Conservation (phyloP, 2,888 invertebrate genomes). For the Fragum whitleyi region DNA sequence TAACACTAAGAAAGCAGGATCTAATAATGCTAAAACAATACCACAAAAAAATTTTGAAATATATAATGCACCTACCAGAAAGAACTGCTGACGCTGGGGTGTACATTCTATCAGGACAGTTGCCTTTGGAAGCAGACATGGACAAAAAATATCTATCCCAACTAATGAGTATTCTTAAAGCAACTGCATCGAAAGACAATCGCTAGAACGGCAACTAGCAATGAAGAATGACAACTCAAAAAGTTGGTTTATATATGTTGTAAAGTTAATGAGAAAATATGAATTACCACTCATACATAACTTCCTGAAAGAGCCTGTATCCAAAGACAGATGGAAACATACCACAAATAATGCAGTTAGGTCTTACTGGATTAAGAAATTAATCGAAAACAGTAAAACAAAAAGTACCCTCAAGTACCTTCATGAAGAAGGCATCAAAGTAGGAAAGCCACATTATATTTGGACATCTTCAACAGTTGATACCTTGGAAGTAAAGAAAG, state of each 20-base stretch:
- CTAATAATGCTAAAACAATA: not conserved
- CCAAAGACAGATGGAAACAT: too few relatives aligned
- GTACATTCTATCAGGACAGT: not conserved
- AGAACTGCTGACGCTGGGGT: not conserved
- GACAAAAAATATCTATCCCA: not conserved
- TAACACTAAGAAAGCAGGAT: not conserved
- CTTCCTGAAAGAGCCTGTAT: too few relatives aligned
- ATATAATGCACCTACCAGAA: not conserved
- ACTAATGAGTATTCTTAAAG: not conserved
- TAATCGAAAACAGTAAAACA: too few relatives aligned
- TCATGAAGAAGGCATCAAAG: too few relatives aligned
- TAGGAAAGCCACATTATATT: too few relatives aligned
- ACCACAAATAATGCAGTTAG: too few relatives aligned
- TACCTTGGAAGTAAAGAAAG: too few relatives aligned
- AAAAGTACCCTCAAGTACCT: too few relatives aligned
- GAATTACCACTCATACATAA: too few relatives aligned
- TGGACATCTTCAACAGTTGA: too few relatives aligned
- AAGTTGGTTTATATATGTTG: constrained; percentile 8
- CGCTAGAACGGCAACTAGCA: not conserved
- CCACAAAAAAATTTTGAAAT: not conserved
- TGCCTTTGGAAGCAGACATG: not conserved
- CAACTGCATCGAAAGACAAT: not conserved
- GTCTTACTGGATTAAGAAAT: too few relatives aligned
- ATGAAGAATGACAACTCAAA: not conserved
- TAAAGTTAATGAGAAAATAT: not conserved